Percentiles rank a stretch among this genome's conserved stretches.
phyloP scores from a whole-genome alignment of 2,113 vertebrate genomes.

The Stomatorhinus ivindoensis region DNA sequence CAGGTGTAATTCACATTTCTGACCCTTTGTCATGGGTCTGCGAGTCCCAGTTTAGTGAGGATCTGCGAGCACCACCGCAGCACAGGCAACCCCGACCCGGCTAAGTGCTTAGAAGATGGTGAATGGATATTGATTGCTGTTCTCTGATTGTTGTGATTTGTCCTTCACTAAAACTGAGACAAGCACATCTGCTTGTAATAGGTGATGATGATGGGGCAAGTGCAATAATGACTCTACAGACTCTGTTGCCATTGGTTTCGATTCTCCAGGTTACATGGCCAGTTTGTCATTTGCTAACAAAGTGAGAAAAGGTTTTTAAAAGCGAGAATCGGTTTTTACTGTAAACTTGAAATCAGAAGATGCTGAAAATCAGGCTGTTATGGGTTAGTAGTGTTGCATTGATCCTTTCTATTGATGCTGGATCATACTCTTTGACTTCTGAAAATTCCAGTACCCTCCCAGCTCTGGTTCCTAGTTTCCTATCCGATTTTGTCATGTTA shows the following conservation, averaged over 20 bases:
- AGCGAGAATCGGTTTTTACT: background rate
- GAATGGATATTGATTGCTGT: background rate
- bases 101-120: background rate
- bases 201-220: background rate
- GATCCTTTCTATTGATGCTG: background rate
- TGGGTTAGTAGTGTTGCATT: background rate
- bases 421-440: background rate
- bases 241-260: background rate
- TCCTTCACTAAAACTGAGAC: background rate
- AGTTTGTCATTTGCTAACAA: background rate
- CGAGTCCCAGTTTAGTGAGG: background rate
- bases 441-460: background rate
- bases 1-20: background rate
- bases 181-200: background rate
- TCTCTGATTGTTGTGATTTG: background rate
- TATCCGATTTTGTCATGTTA: background rate
- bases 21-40: background rate
- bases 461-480: background rate
- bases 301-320: background rate
- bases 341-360: background rate
- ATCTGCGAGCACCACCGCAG: background rate
- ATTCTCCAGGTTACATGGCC: background rate
- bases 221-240: background rate
- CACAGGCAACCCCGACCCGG: background rate
- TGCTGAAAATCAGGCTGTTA: background rate